These are phyloP conservation scores for Pteropus rufus DNA, from an alignment of 2,797 vertebrate genomes.

Conservation along the genomic window DNA sequence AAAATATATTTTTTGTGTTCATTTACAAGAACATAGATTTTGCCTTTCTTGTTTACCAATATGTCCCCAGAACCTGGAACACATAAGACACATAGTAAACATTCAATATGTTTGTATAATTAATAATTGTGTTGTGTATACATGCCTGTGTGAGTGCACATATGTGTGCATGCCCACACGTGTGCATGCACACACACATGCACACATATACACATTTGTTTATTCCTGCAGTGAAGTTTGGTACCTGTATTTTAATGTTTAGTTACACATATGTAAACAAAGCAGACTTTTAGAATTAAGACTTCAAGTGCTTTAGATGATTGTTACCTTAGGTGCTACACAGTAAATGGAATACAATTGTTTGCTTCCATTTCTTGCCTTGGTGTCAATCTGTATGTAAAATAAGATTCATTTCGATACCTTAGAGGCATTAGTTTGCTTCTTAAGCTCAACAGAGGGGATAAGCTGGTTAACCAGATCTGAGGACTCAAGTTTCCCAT, in stretches of 20 bases:
- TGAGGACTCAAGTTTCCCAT: conserved; percentile 60
- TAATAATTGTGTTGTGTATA: not conserved
- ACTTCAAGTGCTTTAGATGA: conserved; percentile 57
- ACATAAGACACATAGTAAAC: not conserved
- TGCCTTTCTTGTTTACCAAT: not conserved
- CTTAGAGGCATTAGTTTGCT: conserved; percentile 62
- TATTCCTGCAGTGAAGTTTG: not conserved
- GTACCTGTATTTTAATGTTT: conserved; percentile 75
- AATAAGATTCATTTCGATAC: conserved; percentile 78
- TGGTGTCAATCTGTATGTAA: conserved; percentile 79
- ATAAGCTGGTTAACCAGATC: conserved; percentile 73
- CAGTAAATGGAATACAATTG: conserved; percentile 70
- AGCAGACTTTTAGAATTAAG: conserved; percentile 52
- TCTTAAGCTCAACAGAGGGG: conserved; percentile 68
- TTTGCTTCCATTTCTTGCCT: conserved; percentile 75
- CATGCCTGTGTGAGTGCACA: not conserved
- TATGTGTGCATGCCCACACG: fast-evolving
- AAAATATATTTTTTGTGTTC: not conserved
- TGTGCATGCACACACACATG: too few species aligned
- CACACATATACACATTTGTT: not conserved
- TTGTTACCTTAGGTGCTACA: conserved; percentile 74
- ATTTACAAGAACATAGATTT: not conserved
- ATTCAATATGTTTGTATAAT: not conserved
- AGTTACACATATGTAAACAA: conserved; percentile 72
- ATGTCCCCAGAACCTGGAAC: not conserved